Evolutionary conservation across 1,140 invertebrate species (phyloP).

Genomic region (Trialeurodes vaporariorum): DNA sequence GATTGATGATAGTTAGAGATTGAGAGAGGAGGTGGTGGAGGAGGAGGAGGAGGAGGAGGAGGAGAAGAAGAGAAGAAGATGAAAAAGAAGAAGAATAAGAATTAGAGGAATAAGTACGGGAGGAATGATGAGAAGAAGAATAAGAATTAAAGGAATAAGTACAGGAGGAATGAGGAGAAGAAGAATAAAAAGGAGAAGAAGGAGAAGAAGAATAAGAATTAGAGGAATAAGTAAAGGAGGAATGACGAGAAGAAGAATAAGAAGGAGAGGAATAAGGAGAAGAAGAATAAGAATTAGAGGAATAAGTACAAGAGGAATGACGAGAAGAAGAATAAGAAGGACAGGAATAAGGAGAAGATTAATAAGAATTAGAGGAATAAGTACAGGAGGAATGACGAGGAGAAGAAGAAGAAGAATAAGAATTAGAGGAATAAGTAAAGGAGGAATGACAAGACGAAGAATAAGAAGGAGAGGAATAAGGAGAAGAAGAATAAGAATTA

Average conservation of each 20-base stretch:
- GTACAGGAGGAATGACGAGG: constrained; percentile 6
- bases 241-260: constrained; percentile 2
- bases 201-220: constrained; percentile 5
- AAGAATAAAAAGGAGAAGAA: constrained; percentile 8
- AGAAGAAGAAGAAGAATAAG: neutral
- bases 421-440: constrained; percentile 3
- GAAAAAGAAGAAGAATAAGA: constrained; percentile 9
- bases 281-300: neutral
- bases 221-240: constrained; percentile 6
- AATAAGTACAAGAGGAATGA: neutral
- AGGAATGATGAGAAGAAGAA: constrained; percentile 6
- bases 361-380: no score
- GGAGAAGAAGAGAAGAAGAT: neutral
- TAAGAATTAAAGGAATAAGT: no score
- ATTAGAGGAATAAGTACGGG: neutral
- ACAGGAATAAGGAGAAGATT: neutral
- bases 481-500: neutral
- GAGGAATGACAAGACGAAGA: constrained; percentile 1
- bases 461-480: neutral
- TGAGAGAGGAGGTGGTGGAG: neutral
- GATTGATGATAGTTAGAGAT: no score
- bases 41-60: constrained; percentile 11
- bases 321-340: neutral
- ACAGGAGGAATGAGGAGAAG: constrained; percentile 10
- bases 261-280: constrained; percentile 1